phyloP scores from a whole-genome alignment of 1,140 invertebrate genomes.

The Drosophila carrolli region DNA sequence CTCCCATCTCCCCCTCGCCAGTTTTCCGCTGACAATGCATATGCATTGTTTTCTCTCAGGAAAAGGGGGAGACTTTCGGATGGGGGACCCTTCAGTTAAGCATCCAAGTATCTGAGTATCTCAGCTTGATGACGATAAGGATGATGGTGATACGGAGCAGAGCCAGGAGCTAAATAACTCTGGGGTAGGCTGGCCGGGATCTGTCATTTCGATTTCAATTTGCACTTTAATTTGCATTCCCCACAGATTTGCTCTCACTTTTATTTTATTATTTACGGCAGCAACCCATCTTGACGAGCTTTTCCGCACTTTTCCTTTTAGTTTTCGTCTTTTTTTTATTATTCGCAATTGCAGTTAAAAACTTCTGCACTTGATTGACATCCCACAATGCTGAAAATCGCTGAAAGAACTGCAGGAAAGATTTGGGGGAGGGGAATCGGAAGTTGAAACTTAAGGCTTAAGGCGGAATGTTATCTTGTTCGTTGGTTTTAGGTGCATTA shows the following conservation, averaged over 20 bases:
- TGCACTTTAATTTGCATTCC: conserved; percentile 44
- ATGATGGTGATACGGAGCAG: not conserved
- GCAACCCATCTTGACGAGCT: conserved; percentile 5
- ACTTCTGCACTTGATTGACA: conserved; percentile 42
- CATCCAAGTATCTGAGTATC: conserved; percentile 1
- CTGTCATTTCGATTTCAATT: conserved; percentile 46
- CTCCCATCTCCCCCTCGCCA: conserved; percentile 23
- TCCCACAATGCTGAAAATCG: conserved; percentile 7
- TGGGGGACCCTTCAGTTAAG: conserved; percentile 3
- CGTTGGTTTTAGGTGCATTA: no score
- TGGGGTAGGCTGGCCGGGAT: conserved; percentile 27
- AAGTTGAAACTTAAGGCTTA: not conserved
- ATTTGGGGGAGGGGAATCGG: not conserved
- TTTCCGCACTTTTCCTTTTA: conserved; percentile 16
- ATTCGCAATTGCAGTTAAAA: conserved; percentile 22
- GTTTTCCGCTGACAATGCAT: conserved; percentile 75
- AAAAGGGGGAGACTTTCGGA: not conserved
- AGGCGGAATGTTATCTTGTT: no score
- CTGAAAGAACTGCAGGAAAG: not conserved
- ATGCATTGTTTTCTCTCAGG: conserved; percentile 25
- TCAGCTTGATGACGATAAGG: conserved; percentile 6
- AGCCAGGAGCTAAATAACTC: not conserved
- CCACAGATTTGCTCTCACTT: conserved; percentile 24
- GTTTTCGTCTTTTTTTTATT: not conserved
- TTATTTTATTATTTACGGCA: conserved; percentile 27